Evolutionary conservation across 92 coral and sea anemone species (phyloP), one percentile per base, ranked within the genome.

Genomic region (Heteractis magnifica): DNA sequence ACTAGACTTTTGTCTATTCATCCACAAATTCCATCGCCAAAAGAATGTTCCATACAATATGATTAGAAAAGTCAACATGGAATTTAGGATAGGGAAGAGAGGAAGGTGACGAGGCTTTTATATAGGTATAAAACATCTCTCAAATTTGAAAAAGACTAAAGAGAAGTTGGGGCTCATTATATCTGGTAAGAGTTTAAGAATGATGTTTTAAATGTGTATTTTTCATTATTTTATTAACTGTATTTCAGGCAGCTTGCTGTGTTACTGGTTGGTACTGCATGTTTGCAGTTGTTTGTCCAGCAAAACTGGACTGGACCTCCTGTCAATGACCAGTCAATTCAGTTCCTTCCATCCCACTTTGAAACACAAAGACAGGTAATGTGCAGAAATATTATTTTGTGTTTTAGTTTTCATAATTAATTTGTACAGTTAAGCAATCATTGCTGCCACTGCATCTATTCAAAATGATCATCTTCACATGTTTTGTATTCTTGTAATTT

Each of bases 221-320:
- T 9, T 4, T 5, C 6, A 8, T n/a, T 18, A 12, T 10, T 6
- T 49, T 10, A 56, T 78, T n/a, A 15, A 6, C 20, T 55, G 19
- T 51, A 77, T 82, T 78, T 7, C 77, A 96, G 99, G 77, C 98
- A 94, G 52, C 82, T 92, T 49, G 23, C 78, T 82, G 88, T 90
- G 21, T 72, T 94, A 72, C 64, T 89, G 51, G 83, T 86, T 44
- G 96, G 94, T 76, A 87, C 94, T 50, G 85, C 94, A 60, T 90
- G 94, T 85, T 85, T 96, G 4, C 94, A 94, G 77, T 68, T 96
- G 41, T 90, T 96, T 83, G 87, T 96, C 23, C 99, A 96, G 76
- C 94, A 83, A 65, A 96, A 96, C 86, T 96, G 94, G 97, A 87
- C 93, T 44, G 99, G 99, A 9, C 99, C 99, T 65, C 88, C 86